Evolutionary conservation across 2,888 invertebrate species (phyloP).

Genomic region (Ephialtes manifestator): DNA sequence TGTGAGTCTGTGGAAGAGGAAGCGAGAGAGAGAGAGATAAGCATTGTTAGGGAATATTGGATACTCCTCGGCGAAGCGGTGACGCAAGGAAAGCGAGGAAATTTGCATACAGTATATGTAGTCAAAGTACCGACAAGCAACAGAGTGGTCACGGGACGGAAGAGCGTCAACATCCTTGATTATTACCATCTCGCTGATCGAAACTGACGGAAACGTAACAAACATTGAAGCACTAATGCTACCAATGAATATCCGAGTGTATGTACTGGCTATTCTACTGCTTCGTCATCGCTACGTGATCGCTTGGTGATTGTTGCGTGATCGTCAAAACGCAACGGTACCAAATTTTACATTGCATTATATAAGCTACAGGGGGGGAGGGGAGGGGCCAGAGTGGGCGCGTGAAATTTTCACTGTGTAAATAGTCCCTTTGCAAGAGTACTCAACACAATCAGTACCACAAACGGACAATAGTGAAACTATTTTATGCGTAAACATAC

Average conservation of each 20-base stretch:
- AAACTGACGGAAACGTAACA: background rate
- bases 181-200: conserved; percentile 2
- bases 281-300: background rate
- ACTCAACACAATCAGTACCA: too few relatives aligned
- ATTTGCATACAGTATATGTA: conserved; percentile 7
- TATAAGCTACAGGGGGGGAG: background rate
- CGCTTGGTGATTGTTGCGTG: background rate
- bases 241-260: background rate
- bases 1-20: too few relatives aligned
- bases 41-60: conserved; percentile 37
- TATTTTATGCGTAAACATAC: too few relatives aligned
- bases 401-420: too few relatives aligned
- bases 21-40: conserved; percentile 1
- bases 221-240: background rate
- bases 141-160: background rate
- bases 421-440: too few relatives aligned
- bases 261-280: background rate
- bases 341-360: background rate
- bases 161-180: conserved; percentile 25
- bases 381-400: too few relatives aligned
- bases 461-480: too few relatives aligned
- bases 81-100: conserved; percentile 20
- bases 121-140: conserved; percentile 15
- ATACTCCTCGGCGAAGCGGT: conserved; percentile 1
- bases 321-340: background rate